phyloP scores from a whole-genome alignment of 2,888 invertebrate species.

The Eledone cirrhosa region DNA sequence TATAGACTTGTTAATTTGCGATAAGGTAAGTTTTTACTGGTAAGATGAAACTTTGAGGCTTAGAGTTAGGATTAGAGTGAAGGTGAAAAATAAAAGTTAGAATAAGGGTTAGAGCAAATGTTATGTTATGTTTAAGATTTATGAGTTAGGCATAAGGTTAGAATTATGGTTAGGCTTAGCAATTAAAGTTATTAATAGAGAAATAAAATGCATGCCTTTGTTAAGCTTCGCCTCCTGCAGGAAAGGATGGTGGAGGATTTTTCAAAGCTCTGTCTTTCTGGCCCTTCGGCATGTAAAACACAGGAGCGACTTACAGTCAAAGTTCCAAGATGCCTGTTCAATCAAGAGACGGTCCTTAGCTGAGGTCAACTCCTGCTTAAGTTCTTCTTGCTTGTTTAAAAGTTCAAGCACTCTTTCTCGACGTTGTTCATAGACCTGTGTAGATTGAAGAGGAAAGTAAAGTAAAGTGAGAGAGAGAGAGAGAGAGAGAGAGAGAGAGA shows the following conservation, averaged over 20 bases:
- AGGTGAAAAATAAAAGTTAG: too few relatives aligned
- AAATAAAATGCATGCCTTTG: slow-evolving; percentile 21
- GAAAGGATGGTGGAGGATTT: neutral
- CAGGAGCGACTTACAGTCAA: slow-evolving; percentile 70
- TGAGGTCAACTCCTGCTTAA: slow-evolving; percentile 69
- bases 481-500: neutral
- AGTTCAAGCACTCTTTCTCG: slow-evolving; percentile 56
- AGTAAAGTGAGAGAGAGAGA: neutral
- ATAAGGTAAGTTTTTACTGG: too few relatives aligned
- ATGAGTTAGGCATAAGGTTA: too few relatives aligned
- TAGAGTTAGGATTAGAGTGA: too few relatives aligned
- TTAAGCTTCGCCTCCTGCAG: slow-evolving; percentile 7
- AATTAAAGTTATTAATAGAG: slow-evolving; percentile 4
- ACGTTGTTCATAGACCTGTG: slow-evolving; percentile 67
- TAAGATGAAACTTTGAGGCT: too few relatives aligned
- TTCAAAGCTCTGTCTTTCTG: slow-evolving; percentile 28
- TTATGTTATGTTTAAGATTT: too few relatives aligned
- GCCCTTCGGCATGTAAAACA: slow-evolving; percentile 49
- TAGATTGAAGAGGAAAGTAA: slow-evolving; percentile 42
- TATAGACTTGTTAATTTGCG: too few relatives aligned
- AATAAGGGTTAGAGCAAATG: too few relatives aligned
- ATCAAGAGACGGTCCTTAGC: slow-evolving; percentile 71
- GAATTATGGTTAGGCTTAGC: neutral
- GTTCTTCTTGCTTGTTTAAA: slow-evolving; percentile 65
- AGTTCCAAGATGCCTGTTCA: slow-evolving; percentile 71